Conservation (phyloP, 2,113 vertebrate genomes). For the Larimichthys polyactis region DNA sequence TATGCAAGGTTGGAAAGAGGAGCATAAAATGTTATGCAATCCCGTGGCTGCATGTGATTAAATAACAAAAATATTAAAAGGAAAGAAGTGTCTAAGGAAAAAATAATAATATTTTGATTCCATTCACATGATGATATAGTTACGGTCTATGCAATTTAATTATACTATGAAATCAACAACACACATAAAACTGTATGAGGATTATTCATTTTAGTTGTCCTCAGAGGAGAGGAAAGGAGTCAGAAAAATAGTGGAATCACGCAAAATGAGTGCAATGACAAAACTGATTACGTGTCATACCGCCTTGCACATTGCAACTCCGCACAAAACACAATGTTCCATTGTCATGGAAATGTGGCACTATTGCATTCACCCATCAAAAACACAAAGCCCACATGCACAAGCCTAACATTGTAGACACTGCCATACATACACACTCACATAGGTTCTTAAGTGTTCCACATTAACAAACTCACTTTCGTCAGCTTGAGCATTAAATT, state of each 20-base stretch:
- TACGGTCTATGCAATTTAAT: background rate
- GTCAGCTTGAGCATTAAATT: slow-evolving; percentile 57
- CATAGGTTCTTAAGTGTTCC: slow-evolving; percentile 16
- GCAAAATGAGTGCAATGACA: slow-evolving; percentile 60
- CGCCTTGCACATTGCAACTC: slow-evolving; percentile 50
- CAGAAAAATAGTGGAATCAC: slow-evolving; percentile 60
- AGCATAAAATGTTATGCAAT: slow-evolving; percentile 59
- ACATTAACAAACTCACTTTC: slow-evolving; percentile 56
- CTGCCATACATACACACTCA: background rate
- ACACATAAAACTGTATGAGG: too few relatives aligned
- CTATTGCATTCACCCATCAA: slow-evolving; percentile 30
- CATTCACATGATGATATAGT: slow-evolving; percentile 14
- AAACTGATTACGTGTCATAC: slow-evolving; percentile 43
- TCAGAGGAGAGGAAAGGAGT: slow-evolving; percentile 18
- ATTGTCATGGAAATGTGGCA: slow-evolving; percentile 69
- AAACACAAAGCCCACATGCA: slow-evolving; percentile 26
- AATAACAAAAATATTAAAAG: slow-evolving; percentile 41
- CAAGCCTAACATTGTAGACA: slow-evolving; percentile 24
- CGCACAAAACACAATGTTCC: slow-evolving; percentile 72
- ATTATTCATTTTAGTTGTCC: background rate
- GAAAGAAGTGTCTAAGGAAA: slow-evolving; percentile 11
- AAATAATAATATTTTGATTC: background rate
- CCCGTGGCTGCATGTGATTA: slow-evolving; percentile 33
- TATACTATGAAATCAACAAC: background rate
- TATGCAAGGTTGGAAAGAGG: slow-evolving; percentile 51